Evolutionary conservation across 2,888 invertebrate genomes (phyloP).

Genomic region (Troglohyphantes excavatus): DNA sequence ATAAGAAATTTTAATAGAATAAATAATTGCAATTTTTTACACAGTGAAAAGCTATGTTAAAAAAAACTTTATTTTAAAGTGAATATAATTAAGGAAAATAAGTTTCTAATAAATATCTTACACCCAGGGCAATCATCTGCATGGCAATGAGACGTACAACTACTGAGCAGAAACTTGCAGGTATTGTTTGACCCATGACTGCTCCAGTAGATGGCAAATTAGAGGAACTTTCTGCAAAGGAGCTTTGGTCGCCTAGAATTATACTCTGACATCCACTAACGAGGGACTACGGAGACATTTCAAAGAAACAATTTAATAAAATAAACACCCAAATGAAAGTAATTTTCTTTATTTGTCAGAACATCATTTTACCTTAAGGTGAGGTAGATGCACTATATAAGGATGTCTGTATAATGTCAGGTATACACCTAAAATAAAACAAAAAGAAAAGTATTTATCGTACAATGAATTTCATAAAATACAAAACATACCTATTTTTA

Average conservation of each 20-base stretch:
- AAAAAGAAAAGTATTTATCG: too few relatives aligned
- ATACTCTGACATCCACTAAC: slow-evolving; percentile 84
- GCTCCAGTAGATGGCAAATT: slow-evolving; percentile 85
- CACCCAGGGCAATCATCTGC: slow-evolving; percentile 96
- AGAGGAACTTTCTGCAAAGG: slow-evolving; percentile 75
- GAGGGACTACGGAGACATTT: slow-evolving; percentile 85
- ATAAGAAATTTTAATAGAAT: too few relatives aligned
- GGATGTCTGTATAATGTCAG: slow-evolving; percentile 96
- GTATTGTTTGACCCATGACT: slow-evolving; percentile 90
- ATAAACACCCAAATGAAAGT: not conserved
- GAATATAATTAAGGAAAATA: not conserved
- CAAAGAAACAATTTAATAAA: not conserved
- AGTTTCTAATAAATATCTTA: slow-evolving; percentile 83
- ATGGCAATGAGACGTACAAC: slow-evolving; percentile 97
- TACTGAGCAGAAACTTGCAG: slow-evolving; percentile 93
- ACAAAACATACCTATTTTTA: too few relatives aligned
- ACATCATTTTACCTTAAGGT: slow-evolving; percentile 89
- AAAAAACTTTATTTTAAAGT: not conserved
- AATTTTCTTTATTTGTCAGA: not conserved
- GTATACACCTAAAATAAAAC: slow-evolving; percentile 87
- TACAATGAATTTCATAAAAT: too few relatives aligned
- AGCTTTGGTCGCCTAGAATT: slow-evolving; percentile 87
- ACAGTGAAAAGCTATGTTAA: not conserved
- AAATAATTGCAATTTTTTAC: too few relatives aligned
- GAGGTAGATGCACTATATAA: slow-evolving; percentile 96